Evolutionary conservation across 1,140 invertebrate genomes (phyloP), one percentile per base, ranked within the genome.

Genomic region (Bombyx mandarina): DNA sequence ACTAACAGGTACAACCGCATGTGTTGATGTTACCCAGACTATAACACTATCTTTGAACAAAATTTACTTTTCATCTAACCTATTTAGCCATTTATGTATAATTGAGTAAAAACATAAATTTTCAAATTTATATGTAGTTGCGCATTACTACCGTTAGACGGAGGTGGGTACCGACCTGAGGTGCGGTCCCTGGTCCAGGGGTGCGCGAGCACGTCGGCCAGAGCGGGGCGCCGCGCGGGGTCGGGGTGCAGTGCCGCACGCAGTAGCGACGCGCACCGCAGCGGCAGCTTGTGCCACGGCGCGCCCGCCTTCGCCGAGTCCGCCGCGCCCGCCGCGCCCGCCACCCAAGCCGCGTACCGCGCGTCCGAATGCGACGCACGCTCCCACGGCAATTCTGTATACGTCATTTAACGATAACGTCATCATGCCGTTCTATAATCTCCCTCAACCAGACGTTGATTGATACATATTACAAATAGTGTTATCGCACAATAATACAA

Each of bases 371-470:
- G 77, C 43, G 89, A 89, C 1, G 97, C 93, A 74, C 95, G 92
- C 89, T 97, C 94, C 97, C 97, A 99, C 22, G 97, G 97, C 59
- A 99, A 84, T 88, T 98, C 97, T 86, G 65, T 45, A 18, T 47
- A 54, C 42, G n/a, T 52, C 46, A 7, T 18, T 42, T 8, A 60
- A 51, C 47, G n/a, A 42, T 5, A n/a, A 43, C 45, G 6, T 8
- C 58, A 44, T 48, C n/a, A 1, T 43, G 3, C 52, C 22, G 35
- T 43, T 53, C 43, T 7, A 53, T n/a, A 43, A 42, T 8, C 10
- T 7, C 26, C 52, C n/a, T 8, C 52, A 43, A 10, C n/a, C 35
- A 26, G 43, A 43, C 26, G 42, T 35, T 8, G 22, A 50, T 42
- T 52, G 26, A 7, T 35, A 52, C 12, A 18, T 9, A 26, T 52